These are phyloP conservation scores for Drosophila kanekoi DNA, from an alignment of 2,888 invertebrate species.

Conservation along the genomic window DNA sequence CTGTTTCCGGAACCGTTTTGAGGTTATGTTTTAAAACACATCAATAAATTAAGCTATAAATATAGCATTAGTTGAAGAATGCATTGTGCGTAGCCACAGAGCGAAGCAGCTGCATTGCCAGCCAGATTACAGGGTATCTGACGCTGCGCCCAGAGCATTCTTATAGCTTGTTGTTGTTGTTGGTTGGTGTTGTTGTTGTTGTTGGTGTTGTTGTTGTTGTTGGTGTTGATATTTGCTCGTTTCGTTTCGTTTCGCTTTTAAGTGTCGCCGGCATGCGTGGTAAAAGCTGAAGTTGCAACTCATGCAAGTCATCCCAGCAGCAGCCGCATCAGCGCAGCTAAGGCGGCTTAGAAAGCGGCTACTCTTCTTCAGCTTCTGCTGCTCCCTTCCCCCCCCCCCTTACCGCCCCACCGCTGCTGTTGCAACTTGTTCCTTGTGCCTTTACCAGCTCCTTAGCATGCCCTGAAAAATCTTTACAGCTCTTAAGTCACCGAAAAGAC, in stretches of 20 bases:
- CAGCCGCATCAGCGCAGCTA: conserved; percentile 28
- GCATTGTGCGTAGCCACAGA: too few relatives aligned
- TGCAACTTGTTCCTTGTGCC: not conserved
- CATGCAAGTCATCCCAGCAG: conserved; percentile 61
- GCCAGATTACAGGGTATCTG: conserved; percentile 22
- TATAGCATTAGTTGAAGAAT: too few relatives aligned
- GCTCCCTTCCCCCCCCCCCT: not conserved
- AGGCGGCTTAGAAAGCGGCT: conserved; percentile 68
- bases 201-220: conserved; percentile 21
- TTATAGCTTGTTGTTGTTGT: conserved; percentile 28
- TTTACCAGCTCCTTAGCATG: conserved; percentile 46
- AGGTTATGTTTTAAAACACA: too few relatives aligned
- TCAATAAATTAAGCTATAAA: too few relatives aligned
- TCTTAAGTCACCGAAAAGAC: conserved; percentile 28
- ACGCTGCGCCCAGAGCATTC: conserved; percentile 1
- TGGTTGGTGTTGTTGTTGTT: conserved; percentile 22
- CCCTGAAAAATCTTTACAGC: conserved; percentile 34
- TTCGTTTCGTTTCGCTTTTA: conserved; percentile 62
- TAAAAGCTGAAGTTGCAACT: conserved; percentile 64
- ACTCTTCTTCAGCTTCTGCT: conserved; percentile 6
- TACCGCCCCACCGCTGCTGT: not conserved
- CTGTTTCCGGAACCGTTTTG: too few relatives aligned
- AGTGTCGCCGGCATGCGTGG: conserved; percentile 62
- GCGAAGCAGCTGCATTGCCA: not conserved
- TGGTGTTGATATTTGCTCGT: conserved; percentile 51